Conservation (phyloP, 2,888 invertebrate genomes). For the Macrostomum cliftonense region DNA sequence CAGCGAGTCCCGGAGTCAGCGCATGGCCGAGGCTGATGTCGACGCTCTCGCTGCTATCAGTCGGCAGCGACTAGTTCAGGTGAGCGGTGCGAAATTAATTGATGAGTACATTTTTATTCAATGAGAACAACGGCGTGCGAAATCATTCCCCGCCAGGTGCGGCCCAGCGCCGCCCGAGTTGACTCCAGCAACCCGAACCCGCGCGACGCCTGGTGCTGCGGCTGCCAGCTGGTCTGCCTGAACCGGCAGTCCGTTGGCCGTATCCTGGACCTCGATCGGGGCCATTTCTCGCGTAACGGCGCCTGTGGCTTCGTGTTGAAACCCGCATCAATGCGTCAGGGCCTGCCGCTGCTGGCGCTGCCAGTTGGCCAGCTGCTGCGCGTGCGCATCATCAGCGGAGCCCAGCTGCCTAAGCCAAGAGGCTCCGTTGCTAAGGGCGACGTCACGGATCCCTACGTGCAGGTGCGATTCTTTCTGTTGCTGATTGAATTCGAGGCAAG, state of each 20-base stretch:
- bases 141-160: no score
- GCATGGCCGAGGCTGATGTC: no score
- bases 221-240: slow-evolving; percentile 43
- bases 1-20: no score
- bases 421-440: slow-evolving; percentile 45
- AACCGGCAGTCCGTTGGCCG: slow-evolving; percentile 46
- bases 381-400: slow-evolving; percentile 43
- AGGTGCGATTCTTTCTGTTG: no score
- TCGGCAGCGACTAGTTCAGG: no score
- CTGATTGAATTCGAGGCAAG: no score
- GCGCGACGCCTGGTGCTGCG: slow-evolving; percentile 43
- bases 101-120: no score
- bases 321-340: slow-evolving; percentile 43
- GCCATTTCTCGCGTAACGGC: slow-evolving; percentile 46
- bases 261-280: slow-evolving; percentile 47
- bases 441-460: slow-evolving; percentile 45
- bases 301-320: slow-evolving; percentile 46
- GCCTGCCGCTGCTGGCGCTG: slow-evolving; percentile 1
- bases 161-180: slow-evolving; percentile 43
- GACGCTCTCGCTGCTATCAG: no score
- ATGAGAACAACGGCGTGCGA: no score
- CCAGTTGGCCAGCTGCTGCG: slow-evolving; percentile 3
- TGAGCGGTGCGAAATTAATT: no score
- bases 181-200: slow-evolving; percentile 46
- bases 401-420: slow-evolving; percentile 44